These are phyloP conservation scores for Eublepharis macularius DNA, from an alignment of 2,113 vertebrate species.

Conservation along the genomic window DNA sequence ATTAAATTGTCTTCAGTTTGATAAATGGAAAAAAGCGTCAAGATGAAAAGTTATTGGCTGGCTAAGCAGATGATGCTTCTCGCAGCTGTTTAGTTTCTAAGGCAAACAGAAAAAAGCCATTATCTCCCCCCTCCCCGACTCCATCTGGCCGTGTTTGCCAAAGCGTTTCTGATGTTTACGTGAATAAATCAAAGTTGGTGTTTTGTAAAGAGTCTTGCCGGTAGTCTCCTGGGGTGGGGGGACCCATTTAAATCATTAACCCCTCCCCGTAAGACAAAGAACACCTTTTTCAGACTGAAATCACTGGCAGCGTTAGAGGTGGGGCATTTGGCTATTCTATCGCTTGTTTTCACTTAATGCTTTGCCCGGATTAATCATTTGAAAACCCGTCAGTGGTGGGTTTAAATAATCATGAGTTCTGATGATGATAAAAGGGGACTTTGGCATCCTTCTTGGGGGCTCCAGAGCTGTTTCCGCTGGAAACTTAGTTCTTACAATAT, in stretches of 20 bases:
- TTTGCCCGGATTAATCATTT: neutral
- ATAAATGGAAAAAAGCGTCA: constrained; percentile 44
- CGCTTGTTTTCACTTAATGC: neutral
- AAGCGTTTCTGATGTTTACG: constrained; percentile 52
- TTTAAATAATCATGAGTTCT: neutral
- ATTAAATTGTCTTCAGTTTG: constrained; percentile 9
- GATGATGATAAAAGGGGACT: neutral
- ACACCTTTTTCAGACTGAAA: neutral
- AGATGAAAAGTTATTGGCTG: constrained; percentile 38
- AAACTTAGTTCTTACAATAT: neutral
- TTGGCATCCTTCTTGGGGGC: neutral
- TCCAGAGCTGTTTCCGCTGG: neutral
- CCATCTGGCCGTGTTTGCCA: constrained; percentile 71
- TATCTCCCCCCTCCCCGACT: constrained; percentile 48
- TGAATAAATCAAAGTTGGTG: constrained; percentile 51
- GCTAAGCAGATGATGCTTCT: constrained; percentile 35
- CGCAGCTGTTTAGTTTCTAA: constrained; percentile 63
- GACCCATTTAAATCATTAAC: neutral
- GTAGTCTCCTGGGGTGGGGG: neutral
- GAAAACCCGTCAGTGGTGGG: neutral
- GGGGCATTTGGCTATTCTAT: neutral
- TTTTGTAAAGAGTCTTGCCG: constrained; percentile 22
- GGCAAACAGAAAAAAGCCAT: constrained; percentile 66
- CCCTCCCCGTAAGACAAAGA: neutral
- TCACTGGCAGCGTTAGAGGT: rapidly evolving